Evolutionary conservation across 2,888 invertebrate genomes (phyloP), one percentile per base, ranked within the genome.

Genomic region (Tachina grossa): DNA sequence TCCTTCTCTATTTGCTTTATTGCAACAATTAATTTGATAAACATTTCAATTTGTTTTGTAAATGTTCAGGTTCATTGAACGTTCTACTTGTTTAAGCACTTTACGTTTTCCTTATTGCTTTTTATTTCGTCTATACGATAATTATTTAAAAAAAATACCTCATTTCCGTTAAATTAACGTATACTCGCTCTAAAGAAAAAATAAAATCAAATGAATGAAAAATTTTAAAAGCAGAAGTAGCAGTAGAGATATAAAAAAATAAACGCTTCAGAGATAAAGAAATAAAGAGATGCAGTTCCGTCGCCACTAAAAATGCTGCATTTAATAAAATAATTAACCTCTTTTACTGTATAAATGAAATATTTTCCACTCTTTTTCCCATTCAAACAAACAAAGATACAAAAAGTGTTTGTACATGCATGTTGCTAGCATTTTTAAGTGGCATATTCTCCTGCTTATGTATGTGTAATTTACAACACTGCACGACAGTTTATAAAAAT

Each of bases 311-410:
- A 63, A 77, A 57, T 66, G 57, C 71, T 51, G 71, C 65, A 76
- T 76, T 82, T 77, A 83, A 77, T 83, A 66, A 77, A 77, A 77
- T 83, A 83, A 83, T 83, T 83, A 83, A 83, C 83, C 65, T 77
- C 59, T 65, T 83, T 83, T 65, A 13, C 65, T 77, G 16, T 45
- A 39, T 66, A 77, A 77, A 72, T 77, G 51, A 72, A 72, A 45
- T 65, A 77, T 66, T 77, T 76, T 77, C 43, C 75, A 75, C 61
- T 72, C 63, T 47, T 79, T 71, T 74, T 63, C 61, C 41, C 11
- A 41, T 71, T 74, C 16, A 8, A 63, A 57, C 9, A 59, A 10
- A 49, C 4, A 65, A 65, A 72, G 39, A 31, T 22, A 41, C 6
- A 11, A 41, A n/a, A 16, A 41, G 16, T 45, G n/a, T 45, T n/a